Evolutionary conservation across 2,888 invertebrate genomes (phyloP).

Genomic region (Drosophila aldrichi): DNA sequence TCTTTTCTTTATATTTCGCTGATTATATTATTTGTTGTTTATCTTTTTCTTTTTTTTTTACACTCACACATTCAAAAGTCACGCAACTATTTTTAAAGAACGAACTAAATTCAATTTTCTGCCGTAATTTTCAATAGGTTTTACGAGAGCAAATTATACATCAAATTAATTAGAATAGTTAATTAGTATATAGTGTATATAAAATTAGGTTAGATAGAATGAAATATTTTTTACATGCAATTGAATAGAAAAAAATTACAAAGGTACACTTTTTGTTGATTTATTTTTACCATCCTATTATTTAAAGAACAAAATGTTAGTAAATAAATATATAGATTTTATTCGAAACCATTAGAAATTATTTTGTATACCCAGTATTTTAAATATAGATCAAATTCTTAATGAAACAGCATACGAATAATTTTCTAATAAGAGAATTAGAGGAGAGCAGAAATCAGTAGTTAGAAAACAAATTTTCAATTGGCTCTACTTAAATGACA

Average conservation of each 20-base stretch:
- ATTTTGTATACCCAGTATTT: not conserved
- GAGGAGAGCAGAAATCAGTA: slow-evolving; percentile 1
- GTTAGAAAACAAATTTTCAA: slow-evolving; percentile 27
- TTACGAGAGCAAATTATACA: slow-evolving; percentile 21
- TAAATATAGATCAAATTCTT: not conserved
- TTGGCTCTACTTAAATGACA: slow-evolving; percentile 43
- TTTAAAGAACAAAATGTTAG: slow-evolving; percentile 3
- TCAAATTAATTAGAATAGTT: slow-evolving; percentile 10
- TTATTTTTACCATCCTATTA: not conserved
- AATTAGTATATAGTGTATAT: not conserved
- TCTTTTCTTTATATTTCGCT: slow-evolving; percentile 8
- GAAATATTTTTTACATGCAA: slow-evolving; percentile 1
- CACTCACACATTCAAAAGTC: slow-evolving; percentile 26
- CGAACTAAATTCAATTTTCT: slow-evolving; percentile 35
- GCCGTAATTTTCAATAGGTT: slow-evolving; percentile 12
- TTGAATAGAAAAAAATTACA: slow-evolving; percentile 1
- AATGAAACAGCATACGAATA: not conserved
- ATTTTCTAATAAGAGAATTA: not conserved
- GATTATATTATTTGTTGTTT: not conserved
- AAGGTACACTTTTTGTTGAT: not conserved
- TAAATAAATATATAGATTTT: not conserved
- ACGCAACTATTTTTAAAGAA: slow-evolving; percentile 18
- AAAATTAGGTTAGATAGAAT: not conserved
- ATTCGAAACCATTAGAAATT: not conserved
- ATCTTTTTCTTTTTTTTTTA: slow-evolving; percentile 3